Percentiles rank a stretch among this genome's conserved stretches.
Evolutionary conservation across 2,797 vertebrate species (phyloP).

Genomic region (Chloroceryle amazona): DNA sequence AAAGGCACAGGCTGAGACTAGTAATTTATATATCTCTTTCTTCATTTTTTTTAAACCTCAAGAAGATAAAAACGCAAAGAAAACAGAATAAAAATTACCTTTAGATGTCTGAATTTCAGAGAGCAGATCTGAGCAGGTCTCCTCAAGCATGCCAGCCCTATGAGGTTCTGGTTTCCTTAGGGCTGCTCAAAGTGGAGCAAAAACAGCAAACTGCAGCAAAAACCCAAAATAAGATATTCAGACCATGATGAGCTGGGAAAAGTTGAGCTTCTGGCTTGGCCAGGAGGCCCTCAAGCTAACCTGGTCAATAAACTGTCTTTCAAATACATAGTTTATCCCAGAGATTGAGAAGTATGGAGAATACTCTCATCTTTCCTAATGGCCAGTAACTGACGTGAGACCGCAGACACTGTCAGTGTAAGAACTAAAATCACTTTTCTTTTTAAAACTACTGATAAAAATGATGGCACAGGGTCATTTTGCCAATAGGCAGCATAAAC

Average conservation of each 20-base stretch:
- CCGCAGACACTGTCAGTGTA: not conserved
- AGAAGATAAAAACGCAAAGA: not conserved
- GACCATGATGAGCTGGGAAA: not conserved
- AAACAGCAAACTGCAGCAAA: not conserved
- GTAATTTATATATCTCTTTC: constrained; percentile 38
- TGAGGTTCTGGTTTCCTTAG: not conserved
- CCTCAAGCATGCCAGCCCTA: not conserved
- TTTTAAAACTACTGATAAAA: not conserved
- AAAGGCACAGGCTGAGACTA: constrained; percentile 34
- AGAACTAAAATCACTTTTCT: not conserved
- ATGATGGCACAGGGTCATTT: not conserved
- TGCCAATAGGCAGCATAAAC: not conserved
- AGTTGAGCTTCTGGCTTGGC: not conserved
- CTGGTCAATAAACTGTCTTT: not conserved
- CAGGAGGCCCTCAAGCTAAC: not conserved
- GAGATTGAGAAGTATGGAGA: not conserved
- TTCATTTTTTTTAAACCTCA: not conserved
- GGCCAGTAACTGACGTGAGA: not conserved
- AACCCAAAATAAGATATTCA: not conserved
- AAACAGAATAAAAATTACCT: not conserved
- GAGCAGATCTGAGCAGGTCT: not conserved
- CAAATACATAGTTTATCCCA: not conserved
- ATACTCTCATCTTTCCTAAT: not conserved
- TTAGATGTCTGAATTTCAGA: constrained; percentile 1
- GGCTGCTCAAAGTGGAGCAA: not conserved